These are phyloP conservation scores for Vidua macroura DNA, from an alignment of 2,113 vertebrate genomes.

Conservation along the genomic window DNA sequence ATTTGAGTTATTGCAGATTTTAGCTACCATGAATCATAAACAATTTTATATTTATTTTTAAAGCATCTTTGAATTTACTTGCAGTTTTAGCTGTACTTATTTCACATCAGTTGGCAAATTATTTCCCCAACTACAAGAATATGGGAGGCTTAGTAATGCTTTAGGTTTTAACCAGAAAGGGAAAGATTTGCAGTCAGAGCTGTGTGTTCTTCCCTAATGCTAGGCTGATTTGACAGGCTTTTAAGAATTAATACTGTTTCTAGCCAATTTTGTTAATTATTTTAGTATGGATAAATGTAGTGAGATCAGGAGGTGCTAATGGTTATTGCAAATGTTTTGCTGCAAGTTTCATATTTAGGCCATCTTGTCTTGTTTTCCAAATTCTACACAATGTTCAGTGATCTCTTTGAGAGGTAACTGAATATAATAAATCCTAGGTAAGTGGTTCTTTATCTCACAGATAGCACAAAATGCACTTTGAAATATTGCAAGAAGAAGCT, in stretches of 20 bases:
- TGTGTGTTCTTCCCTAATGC: background rate
- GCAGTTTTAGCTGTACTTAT: background rate
- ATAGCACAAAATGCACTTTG: slow-evolving; percentile 22
- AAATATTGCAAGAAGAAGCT: slow-evolving; percentile 38
- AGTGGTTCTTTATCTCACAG: slow-evolving; percentile 41
- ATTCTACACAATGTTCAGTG: background rate
- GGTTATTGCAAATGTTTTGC: slow-evolving; percentile 11
- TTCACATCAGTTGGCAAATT: background rate
- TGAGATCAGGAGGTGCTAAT: background rate
- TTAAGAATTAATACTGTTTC: background rate
- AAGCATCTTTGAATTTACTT: background rate
- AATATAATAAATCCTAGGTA: slow-evolving; percentile 10
- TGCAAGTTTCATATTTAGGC: slow-evolving; percentile 1
- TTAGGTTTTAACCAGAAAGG: background rate
- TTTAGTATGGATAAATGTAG: background rate
- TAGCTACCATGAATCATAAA: background rate
- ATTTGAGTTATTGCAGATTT: background rate
- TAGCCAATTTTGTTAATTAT: background rate
- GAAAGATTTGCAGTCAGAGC: background rate
- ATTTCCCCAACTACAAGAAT: background rate
- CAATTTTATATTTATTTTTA: background rate
- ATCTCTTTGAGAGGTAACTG: slow-evolving; percentile 34
- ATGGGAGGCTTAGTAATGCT: background rate
- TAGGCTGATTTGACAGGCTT: background rate
- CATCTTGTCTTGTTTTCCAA: slow-evolving; percentile 31